phyloP scores from a whole-genome alignment of 2,888 invertebrate genomes.

The Pyralis farinalis region DNA sequence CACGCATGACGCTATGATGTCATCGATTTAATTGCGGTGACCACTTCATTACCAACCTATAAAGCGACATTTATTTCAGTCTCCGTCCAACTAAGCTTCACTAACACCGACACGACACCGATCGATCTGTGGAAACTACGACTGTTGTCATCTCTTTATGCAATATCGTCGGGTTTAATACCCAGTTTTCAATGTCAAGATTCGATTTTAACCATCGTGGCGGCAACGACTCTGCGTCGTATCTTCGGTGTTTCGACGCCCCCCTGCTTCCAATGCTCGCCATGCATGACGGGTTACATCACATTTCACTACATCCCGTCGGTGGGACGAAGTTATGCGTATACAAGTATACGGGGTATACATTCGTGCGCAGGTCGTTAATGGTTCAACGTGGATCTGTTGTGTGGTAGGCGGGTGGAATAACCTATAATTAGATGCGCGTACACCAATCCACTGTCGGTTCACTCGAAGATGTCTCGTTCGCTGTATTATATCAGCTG shows the following conservation, averaged over 20 bases:
- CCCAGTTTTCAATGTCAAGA: conserved; percentile 51
- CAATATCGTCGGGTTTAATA: conserved; percentile 39
- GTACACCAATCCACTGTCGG: conserved; percentile 62
- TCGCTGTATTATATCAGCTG: conserved; percentile 29
- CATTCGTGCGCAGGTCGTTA: conserved; percentile 70
- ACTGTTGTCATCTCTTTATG: conserved; percentile 50
- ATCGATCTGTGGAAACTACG: conserved; percentile 50
- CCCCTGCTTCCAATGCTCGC: conserved; percentile 19
- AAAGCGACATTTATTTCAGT: conserved; percentile 53
- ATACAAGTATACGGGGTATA: conserved; percentile 46
- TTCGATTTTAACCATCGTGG: conserved; percentile 33
- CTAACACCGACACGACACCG: conserved; percentile 27
- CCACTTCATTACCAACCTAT: conserved; percentile 63
- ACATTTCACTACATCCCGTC: conserved; percentile 42
- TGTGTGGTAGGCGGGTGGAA: conserved; percentile 72
- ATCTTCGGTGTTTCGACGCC: conserved; percentile 14
- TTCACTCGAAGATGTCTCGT: conserved; percentile 62
- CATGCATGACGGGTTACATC: conserved; percentile 51
- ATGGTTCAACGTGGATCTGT: conserved; percentile 69
- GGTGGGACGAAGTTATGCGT: conserved; percentile 37
- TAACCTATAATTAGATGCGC: conserved; percentile 79
- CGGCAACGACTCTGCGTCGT: too few species aligned
- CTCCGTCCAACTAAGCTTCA: conserved; percentile 37
- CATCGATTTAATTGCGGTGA: conserved; percentile 71
- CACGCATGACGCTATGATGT: conserved; percentile 62